phyloP scores from a whole-genome alignment of 2,888 invertebrate species.

The Dicroscelio sp. region DNA sequence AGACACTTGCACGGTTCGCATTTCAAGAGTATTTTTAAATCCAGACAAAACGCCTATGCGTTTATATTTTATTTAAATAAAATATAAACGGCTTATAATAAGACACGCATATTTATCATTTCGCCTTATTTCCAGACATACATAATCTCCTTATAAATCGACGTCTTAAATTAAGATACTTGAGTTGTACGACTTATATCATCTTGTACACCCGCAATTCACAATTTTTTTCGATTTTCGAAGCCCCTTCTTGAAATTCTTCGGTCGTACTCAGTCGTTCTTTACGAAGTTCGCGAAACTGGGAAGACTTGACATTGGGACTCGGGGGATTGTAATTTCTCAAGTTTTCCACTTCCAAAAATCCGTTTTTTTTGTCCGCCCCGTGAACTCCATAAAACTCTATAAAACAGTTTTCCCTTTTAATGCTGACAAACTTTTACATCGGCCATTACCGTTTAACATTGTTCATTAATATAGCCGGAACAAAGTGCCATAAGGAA shows the following conservation, averaged over 20 bases:
- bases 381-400: constrained; percentile 62
- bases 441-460: constrained; percentile 67
- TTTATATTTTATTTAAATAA: no score
- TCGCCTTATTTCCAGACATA: no score
- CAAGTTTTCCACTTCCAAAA: constrained; percentile 77
- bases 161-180: no score
- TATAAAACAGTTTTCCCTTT: constrained; percentile 65
- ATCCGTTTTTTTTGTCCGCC: constrained; percentile 38
- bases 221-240: constrained; percentile 58
- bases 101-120: no score
- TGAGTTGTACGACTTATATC: no score
- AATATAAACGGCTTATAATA: no score
- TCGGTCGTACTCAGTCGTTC: constrained; percentile 51
- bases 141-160: no score
- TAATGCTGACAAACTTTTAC: constrained; percentile 65
- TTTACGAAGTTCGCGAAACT: constrained; percentile 64
- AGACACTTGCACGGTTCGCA: no score
- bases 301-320: constrained; percentile 81
- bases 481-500: constrained; percentile 56
- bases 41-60: no score
- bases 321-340: constrained; percentile 78
- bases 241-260: constrained; percentile 58
- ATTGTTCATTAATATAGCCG: constrained; percentile 66
- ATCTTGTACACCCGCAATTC: no score
- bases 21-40: no score